Conservation (phyloP, 2,797 vertebrate genomes). For the Myripristis murdjan region DNA sequence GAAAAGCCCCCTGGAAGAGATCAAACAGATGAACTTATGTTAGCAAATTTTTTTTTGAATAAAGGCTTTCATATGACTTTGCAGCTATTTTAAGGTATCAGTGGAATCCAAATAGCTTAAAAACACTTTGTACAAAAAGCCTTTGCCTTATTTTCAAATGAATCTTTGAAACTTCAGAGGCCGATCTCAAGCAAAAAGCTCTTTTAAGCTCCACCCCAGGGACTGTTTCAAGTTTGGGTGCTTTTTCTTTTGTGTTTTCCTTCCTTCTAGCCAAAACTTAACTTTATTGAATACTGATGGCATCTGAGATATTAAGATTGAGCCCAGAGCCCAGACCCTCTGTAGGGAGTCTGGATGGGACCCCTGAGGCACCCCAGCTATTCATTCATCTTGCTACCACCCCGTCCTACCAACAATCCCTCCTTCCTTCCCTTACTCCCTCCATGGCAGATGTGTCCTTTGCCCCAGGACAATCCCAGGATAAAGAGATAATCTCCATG, state of each 20-base stretch:
- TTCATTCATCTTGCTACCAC: constrained; percentile 38
- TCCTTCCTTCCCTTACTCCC: constrained; percentile 22
- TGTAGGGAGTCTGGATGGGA: constrained; percentile 57
- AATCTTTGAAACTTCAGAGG: not conserved
- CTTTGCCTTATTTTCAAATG: not conserved
- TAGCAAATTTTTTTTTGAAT: not conserved
- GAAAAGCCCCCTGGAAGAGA: constrained; percentile 91
- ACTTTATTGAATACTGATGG: constrained; percentile 55
- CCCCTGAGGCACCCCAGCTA: constrained; percentile 41
- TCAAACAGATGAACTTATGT: constrained; percentile 14
- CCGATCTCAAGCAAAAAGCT: constrained; percentile 44
- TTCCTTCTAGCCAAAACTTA: constrained; percentile 35
- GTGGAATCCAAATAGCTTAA: not conserved
- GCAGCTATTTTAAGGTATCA: constrained; percentile 2
- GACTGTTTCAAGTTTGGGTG: constrained; percentile 48
- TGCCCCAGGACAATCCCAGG: constrained; percentile 47
- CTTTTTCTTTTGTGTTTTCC: constrained; percentile 31
- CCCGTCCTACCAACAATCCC: not conserved
- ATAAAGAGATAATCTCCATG: constrained; percentile 61
- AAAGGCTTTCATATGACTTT: not conserved
- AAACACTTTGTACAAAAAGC: not conserved
- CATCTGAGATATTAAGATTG: constrained; percentile 49
- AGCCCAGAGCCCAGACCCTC: constrained; percentile 47
- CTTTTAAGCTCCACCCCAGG: constrained; percentile 27
- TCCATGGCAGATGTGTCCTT: constrained; percentile 37